These are phyloP conservation scores for Phoxinus dragarum DNA, from an alignment of 2,797 vertebrate genomes.

Conservation along the genomic window DNA sequence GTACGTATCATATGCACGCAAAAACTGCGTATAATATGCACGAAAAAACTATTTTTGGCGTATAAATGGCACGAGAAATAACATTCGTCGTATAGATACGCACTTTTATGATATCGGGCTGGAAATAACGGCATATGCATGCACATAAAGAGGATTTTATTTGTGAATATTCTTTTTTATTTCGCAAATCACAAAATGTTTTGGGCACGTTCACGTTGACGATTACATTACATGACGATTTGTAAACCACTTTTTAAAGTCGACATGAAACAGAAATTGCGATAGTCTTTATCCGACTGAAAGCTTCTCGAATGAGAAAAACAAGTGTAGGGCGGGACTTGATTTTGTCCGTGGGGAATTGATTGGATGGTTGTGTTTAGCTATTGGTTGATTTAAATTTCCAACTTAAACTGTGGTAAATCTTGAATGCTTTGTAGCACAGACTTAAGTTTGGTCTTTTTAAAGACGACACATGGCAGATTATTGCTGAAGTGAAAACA, in stretches of 20 bases:
- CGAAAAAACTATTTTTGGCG: too few relatives aligned
- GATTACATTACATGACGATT: too few relatives aligned
- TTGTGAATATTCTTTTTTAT: background rate
- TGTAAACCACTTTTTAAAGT: background rate
- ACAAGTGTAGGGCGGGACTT: background rate
- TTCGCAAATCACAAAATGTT: background rate
- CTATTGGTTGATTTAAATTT: too few relatives aligned
- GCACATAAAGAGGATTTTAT: background rate
- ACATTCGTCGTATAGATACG: too few relatives aligned
- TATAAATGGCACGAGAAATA: too few relatives aligned
- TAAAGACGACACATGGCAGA: background rate
- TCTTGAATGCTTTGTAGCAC: background rate
- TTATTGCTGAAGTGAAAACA: too few relatives aligned
- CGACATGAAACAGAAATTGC: background rate
- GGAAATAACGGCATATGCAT: background rate
- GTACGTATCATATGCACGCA: too few relatives aligned
- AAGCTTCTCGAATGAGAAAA: background rate
- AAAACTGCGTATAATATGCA: too few relatives aligned
- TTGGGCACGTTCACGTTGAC: background rate
- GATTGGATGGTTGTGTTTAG: background rate
- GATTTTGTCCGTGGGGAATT: background rate
- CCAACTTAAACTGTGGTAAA: too few relatives aligned
- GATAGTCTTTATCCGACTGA: background rate
- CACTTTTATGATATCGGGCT: too few relatives aligned
- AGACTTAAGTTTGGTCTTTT: background rate